Evolutionary conservation across 2,888 invertebrate species (phyloP).

Genomic region (Silvanus unidentatus): DNA sequence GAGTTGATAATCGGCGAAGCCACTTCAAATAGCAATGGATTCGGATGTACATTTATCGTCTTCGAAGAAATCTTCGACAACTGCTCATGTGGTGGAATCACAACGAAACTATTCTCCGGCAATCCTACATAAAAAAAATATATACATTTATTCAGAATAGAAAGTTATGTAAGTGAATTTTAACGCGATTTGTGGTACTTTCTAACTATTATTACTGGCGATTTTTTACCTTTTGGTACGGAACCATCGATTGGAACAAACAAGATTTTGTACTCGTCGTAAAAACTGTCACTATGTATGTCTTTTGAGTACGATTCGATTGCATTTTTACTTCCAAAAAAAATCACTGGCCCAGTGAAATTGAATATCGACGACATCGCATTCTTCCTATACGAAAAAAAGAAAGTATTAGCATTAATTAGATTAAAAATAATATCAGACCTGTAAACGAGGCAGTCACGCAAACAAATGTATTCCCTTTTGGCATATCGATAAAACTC

Average conservation of each 20-base stretch:
- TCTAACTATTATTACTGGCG: too few relatives aligned
- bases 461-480: conserved; percentile 37
- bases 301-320: conserved; percentile 21
- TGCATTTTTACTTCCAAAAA: conserved; percentile 30
- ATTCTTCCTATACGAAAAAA: conserved; percentile 17
- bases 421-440: conserved; percentile 23
- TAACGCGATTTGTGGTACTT: too few relatives aligned
- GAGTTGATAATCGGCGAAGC: conserved; percentile 36
- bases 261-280: conserved; percentile 16
- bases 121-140: conserved; percentile 30
- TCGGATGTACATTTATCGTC: conserved; percentile 30
- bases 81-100: conserved; percentile 30
- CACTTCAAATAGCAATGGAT: conserved; percentile 39
- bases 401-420: neutral
- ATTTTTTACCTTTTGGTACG: conserved; percentile 27
- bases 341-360: conserved; percentile 23
- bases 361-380: conserved; percentile 16
- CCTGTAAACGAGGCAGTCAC: conserved; percentile 31
- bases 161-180: neutral
- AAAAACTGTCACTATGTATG: conserved; percentile 8
- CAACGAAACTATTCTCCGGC: conserved; percentile 36
- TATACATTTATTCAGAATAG: conserved; percentile 3
- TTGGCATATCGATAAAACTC: conserved; percentile 36
- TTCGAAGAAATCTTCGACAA: conserved; percentile 2
- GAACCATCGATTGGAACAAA: conserved; percentile 32